Evolutionary conservation across 2,888 invertebrate genomes (phyloP).

Genomic region (Gnatocerus cornutus): DNA sequence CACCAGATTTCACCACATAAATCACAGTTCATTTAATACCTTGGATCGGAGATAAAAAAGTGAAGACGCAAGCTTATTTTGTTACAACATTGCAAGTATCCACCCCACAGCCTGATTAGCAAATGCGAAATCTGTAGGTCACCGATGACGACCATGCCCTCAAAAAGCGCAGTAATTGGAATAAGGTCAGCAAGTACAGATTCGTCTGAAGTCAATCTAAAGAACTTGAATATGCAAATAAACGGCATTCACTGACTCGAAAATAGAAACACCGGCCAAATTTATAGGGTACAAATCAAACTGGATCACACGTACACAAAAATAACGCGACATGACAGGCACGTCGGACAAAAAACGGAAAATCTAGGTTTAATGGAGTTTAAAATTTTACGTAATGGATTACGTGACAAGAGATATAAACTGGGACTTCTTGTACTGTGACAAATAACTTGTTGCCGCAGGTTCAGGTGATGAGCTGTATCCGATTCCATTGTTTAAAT

Average conservation of each 20-base stretch:
- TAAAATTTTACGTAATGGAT: constrained; percentile 4
- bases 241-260: constrained; percentile 25
- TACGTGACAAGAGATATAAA: background rate
- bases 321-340: background rate
- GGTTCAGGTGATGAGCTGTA: background rate
- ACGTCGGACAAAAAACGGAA: background rate
- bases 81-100: constrained; percentile 6
- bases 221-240: constrained; percentile 37
- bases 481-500: too few relatives aligned
- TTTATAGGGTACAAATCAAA: constrained; percentile 19
- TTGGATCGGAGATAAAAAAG: constrained; percentile 14
- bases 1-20: constrained; percentile 24
- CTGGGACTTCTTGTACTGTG: background rate
- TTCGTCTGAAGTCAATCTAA: constrained; percentile 9
- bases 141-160: constrained; percentile 36
- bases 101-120: constrained; percentile 4
- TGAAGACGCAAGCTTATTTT: constrained; percentile 6
- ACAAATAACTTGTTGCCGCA: background rate
- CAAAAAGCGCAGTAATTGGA: constrained; percentile 39
- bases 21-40: constrained; percentile 20
- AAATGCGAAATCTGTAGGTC: constrained; percentile 40
- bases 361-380: constrained; percentile 4
- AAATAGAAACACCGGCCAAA: constrained; percentile 26
- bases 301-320: constrained; percentile 2
- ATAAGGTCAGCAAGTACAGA: constrained; percentile 44